Base-by-base conservation (phyloP, 2,797 vertebrate species). In the Lithobates pipiens region DNA sequence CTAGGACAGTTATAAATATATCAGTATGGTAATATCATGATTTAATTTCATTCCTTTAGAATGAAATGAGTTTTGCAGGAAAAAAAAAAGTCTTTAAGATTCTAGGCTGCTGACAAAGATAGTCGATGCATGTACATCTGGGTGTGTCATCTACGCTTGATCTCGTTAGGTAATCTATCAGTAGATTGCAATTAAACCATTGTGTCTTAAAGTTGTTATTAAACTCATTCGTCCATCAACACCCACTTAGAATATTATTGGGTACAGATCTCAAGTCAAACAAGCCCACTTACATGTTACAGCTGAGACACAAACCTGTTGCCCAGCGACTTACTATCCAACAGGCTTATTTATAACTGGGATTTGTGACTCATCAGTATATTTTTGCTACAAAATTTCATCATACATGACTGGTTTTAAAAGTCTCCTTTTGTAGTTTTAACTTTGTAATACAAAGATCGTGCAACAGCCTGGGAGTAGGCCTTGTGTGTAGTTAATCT, bases 361-460 rank as follows among this genome's bases (percentile, higher is more conserved):
- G 15, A 18, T 73, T 25, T 11, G 34, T 76, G 73, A 83, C 27
- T 83, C 73, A 69, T 27, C 50, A 34, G 34, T 57, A 73, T 42
- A 67, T 65, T 77, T 67, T 67, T 67, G 25, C n/a, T 15, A 9
- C 65, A 67, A 67, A 67, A 9, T 8, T 10, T 67, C n/a, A 27
- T 67, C 25, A 29, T 25, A 6, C 11, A 67, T 27, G 10, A 25
- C 16, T 67, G 27, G 3, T 27, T 4, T 6, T 25, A 3, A 6
- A 61, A 23, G 54, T 61, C 54, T 61, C 21, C 54, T 61, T 61
- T 23, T 23, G 54, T 57, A 61, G 18, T 61, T 11, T 23, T 8
- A 23, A 23, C 5, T 61, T 9, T 0, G 23, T 9, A 61, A 61
- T 8, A 61, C 7, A 23, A 23, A 23, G 7, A 61, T 2, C 1